phyloP scores from a whole-genome alignment of 23 tunicate genomes.

The Trididemnum clinides region DNA sequence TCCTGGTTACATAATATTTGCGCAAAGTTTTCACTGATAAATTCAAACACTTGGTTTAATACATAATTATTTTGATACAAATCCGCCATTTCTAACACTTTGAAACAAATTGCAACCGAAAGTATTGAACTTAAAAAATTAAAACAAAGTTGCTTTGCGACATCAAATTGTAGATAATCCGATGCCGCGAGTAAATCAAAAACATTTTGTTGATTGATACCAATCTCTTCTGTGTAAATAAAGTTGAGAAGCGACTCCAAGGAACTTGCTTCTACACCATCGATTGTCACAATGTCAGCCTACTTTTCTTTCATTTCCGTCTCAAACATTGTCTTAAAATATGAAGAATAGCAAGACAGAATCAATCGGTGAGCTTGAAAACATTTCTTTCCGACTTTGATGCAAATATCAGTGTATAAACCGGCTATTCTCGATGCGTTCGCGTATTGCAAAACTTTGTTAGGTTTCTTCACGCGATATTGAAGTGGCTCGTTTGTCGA shows the following conservation, averaged over 20 bases:
- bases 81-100: not conserved
- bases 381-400: not conserved
- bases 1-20: not conserved
- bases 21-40: not conserved
- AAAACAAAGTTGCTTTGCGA: not conserved
- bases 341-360: slow-evolving; percentile 6
- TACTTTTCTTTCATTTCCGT: not conserved
- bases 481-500: too few species aligned
- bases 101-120: not conserved
- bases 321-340: slow-evolving; percentile 1
- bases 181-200: not conserved
- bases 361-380: slow-evolving; percentile 13
- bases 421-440: not conserved
- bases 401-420: slow-evolving; percentile 8
- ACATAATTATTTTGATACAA: not conserved
- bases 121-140: not conserved
- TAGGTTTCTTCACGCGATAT: not conserved
- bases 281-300: not conserved
- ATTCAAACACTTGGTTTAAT: not conserved
- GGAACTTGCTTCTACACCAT: not conserved
- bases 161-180: not conserved
- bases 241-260: not conserved
- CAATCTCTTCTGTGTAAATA: not conserved
- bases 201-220: not conserved
- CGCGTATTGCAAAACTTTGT: not conserved